A percentile compares a stretch with the other conserved stretches of the same genome.
Evolutionary conservation across 1,140 invertebrate genomes (phyloP).

Genomic region (Pogonognathellus flavescens): DNA sequence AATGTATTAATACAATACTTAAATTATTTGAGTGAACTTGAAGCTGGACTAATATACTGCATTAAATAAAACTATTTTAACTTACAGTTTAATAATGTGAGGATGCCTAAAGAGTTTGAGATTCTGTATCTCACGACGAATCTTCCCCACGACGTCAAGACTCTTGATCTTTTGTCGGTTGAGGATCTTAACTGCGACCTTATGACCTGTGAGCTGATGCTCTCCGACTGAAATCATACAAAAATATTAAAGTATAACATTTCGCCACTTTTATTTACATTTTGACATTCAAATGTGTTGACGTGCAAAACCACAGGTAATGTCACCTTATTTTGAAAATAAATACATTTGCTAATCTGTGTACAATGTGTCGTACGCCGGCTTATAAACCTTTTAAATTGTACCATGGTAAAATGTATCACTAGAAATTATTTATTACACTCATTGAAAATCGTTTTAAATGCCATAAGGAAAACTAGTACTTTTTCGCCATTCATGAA

Average conservation of each 20-base stretch:
- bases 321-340: not conserved
- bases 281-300: not conserved
- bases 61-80: conserved; percentile 68
- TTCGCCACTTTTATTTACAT: not conserved
- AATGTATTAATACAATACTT: too few species aligned
- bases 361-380: too few species aligned
- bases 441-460: too few species aligned
- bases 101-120: conserved; percentile 98
- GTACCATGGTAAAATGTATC: too few species aligned
- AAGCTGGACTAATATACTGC: too few species aligned
- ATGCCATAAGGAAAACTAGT: too few species aligned
- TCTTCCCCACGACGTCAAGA: conserved; percentile 99
- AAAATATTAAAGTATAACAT: not conserved
- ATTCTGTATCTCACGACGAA: conserved; percentile 98
- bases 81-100: conserved; percentile 99
- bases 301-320: not conserved
- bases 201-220: conserved; percentile 97
- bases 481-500: too few species aligned
- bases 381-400: too few species aligned
- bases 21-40: too few species aligned
- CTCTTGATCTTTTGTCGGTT: conserved; percentile 99
- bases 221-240: conserved; percentile 81
- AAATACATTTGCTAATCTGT: not conserved
- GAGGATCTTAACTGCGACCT: conserved; percentile 98
- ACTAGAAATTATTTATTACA: too few species aligned